Evolutionary conservation across 2,113 vertebrate species (phyloP).

Genomic region (Hippocampus abdominalis): DNA sequence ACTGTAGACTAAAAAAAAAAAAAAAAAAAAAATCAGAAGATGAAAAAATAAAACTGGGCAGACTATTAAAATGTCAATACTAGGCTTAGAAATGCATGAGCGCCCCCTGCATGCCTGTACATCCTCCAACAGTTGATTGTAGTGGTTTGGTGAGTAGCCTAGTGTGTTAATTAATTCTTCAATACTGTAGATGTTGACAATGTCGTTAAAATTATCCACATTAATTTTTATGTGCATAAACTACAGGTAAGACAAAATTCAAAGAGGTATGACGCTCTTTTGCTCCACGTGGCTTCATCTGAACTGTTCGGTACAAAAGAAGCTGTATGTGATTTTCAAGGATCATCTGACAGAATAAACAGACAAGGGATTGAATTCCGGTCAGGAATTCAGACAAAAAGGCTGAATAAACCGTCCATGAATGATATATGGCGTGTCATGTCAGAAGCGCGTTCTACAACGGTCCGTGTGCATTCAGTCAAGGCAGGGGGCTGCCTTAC

Average conservation of each 20-base stretch:
- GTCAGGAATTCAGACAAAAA: slow-evolving; percentile 23
- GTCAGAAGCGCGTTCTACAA: background rate
- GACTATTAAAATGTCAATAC: background rate
- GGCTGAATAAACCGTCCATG: slow-evolving; percentile 21
- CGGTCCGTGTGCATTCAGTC: background rate
- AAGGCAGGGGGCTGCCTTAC: background rate
- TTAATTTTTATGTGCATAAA: background rate
- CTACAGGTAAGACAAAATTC: background rate
- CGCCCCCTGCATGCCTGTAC: background rate
- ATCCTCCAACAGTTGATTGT: background rate
- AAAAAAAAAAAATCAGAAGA: too few species aligned
- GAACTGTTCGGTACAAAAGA: slow-evolving; percentile 1
- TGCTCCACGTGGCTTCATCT: slow-evolving; percentile 1
- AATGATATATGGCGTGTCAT: background rate
- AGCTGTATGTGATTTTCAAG: slow-evolving; percentile 20
- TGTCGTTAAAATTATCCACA: background rate
- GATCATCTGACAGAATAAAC: slow-evolving; percentile 16
- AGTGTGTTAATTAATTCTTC: background rate
- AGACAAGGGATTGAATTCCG: slow-evolving; percentile 25
- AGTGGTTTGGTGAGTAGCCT: background rate
- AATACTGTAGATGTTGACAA: background rate
- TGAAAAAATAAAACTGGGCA: background rate
- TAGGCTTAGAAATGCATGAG: background rate
- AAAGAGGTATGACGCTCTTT: background rate
- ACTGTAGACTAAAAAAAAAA: too few species aligned